phyloP scores from a whole-genome alignment of 2,797 vertebrate genomes.

The Schizopygopsis malacanthus region DNA sequence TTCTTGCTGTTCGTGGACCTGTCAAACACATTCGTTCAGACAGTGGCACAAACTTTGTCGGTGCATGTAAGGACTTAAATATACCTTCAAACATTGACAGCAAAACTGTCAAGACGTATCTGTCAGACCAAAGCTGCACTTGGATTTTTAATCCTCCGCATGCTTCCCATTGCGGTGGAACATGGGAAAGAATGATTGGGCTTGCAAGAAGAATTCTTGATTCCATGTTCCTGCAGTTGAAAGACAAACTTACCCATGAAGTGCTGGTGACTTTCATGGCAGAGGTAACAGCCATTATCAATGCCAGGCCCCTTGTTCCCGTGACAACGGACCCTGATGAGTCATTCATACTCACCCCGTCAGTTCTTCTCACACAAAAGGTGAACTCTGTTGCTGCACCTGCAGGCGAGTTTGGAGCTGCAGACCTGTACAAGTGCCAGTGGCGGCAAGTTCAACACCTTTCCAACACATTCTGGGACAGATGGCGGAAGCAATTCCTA shows the following conservation, averaged over 20 bases:
- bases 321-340: not conserved
- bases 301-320: not conserved
- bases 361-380: not conserved
- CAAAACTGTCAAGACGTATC: not conserved
- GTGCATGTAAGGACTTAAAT: not conserved
- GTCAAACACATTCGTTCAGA: not conserved
- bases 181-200: not conserved
- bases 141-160: not conserved
- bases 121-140: not conserved
- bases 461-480: too few relatives aligned
- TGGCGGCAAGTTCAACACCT: too few relatives aligned
- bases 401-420: too few relatives aligned
- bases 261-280: not conserved
- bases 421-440: too few relatives aligned
- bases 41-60: not conserved
- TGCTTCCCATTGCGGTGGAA: not conserved
- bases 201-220: conserved; percentile 1
- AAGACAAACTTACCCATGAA: not conserved
- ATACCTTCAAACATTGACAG: not conserved
- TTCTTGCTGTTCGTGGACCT: not conserved
- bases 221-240: conserved; percentile 2
- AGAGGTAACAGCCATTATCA: not conserved
- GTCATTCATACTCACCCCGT: not conserved
- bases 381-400: too few relatives aligned
- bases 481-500: too few relatives aligned